These are phyloP conservation scores for Nesospiza acunhae DNA, from an alignment of 2,113 vertebrate species.

Conservation along the genomic window DNA sequence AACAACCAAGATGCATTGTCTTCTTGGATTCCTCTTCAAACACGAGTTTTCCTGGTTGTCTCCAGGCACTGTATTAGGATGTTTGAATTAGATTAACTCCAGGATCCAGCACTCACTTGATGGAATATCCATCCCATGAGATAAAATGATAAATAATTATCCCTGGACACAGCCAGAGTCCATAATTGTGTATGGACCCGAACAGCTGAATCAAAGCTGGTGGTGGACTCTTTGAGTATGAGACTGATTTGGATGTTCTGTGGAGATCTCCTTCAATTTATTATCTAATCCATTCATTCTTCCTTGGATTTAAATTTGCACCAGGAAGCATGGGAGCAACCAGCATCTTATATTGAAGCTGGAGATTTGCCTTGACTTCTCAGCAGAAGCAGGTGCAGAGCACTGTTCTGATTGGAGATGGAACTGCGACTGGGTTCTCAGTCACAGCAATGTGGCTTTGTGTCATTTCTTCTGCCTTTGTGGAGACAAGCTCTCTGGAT, in stretches of 20 bases:
- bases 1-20: not conserved
- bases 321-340: not conserved
- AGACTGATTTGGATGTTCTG: not conserved
- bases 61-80: not conserved
- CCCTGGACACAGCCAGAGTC: not conserved
- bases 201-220: not conserved
- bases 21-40: not conserved
- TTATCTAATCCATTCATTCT: not conserved
- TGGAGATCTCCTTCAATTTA: not conserved
- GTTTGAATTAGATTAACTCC: not conserved
- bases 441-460: fast-evolving
- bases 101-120: not conserved
- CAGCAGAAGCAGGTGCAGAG: not conserved
- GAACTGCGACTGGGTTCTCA: not conserved
- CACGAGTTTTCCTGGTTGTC: not conserved
- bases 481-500: not conserved
- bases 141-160: not conserved
- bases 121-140: not conserved
- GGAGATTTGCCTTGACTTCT: not conserved
- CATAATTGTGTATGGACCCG: not conserved
- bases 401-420: fast-evolving
- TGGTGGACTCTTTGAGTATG: not conserved
- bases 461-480: not conserved
- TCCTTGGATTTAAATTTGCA: not conserved
- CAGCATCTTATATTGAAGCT: not conserved